Evolutionary conservation across 2,888 invertebrate species (phyloP), one percentile per base, ranked within the genome.

Genomic region (Celastrina argiolus): DNA sequence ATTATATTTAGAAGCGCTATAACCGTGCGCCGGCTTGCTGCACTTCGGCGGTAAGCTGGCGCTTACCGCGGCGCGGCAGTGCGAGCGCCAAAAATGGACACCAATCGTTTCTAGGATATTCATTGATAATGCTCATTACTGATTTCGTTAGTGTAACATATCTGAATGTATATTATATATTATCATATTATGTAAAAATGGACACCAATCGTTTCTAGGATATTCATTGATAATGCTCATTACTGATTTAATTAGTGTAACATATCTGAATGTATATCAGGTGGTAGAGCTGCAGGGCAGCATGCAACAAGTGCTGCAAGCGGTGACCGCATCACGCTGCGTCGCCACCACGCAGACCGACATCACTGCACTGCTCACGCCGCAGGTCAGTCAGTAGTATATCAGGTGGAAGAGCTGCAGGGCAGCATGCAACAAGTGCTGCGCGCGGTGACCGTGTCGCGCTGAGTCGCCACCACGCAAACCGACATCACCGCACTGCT

Each of bases 401-500:
- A 22, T 26, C 75, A 95, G 95, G 96, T 96, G 67, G 95, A 95
- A 76, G 95, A 96, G 77, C 81, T 96, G 34, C 96, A 96, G 80
- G 93, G 93, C 68, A 95, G 95, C 26, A 95, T 97, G 94, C 94
- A 94, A 71, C 95, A 96, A 76, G 94, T 96, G 71, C 89, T 96
- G 70, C 93, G 66, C 66, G 71, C 68, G 68, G 74, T 68, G 66
- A 63, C 59, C 71, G 74, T 36, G 78, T 82, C 69, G 82, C 90
- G 68, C 93, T 92, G 14, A 14, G 58, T 59, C 42, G 92, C 92
- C 72, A 92, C 92, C 67, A 96, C 96, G 7, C 96, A 97, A 88
- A 96, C 96, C 0, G 96, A 96, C 87, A 94, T 96, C 73, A 92
- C 94, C 12, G 96, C 96, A 0, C 95, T 96, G 8, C 92, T 94